Conservation (phyloP, 2,888 invertebrate species). For the Athalia rosae region DNA sequence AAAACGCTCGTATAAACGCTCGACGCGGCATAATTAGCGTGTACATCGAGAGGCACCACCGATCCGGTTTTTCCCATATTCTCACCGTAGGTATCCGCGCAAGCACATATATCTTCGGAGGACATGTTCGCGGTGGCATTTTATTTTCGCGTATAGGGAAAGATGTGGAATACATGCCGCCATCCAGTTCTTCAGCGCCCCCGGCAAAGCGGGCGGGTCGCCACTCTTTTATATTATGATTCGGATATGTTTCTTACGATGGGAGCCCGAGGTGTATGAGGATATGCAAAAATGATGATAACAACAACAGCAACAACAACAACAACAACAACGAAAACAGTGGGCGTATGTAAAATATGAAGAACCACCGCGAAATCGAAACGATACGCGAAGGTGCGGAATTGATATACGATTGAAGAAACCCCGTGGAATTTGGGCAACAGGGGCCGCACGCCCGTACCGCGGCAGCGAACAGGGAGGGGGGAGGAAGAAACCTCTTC, state of each 20-base stretch:
- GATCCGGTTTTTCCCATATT: no score
- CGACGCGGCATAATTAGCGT: no score
- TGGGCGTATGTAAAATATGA: not conserved
- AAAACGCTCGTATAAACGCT: no score
- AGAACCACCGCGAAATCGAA: not conserved
- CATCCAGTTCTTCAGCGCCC: not conserved
- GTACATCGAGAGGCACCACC: no score
- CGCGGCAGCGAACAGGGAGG: not conserved
- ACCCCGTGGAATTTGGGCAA: no score
- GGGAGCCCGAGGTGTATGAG: not conserved
- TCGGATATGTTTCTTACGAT: not conserved
- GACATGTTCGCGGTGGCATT: no score
- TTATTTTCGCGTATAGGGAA: not conserved
- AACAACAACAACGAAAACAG: not conserved
- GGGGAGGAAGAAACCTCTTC: conserved; percentile 15
- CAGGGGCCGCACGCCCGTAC: no score
- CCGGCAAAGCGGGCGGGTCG: not conserved
- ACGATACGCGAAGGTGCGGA: not conserved
- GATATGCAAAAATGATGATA: not conserved
- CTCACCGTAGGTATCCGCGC: no score
- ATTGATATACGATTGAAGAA: conserved; percentile 28
- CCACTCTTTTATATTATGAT: not conserved
- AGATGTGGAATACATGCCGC: not conserved
- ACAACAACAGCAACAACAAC: conserved; percentile 5
- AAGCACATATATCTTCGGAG: no score